These are phyloP conservation scores for Perdita meconis DNA, from an alignment of 2,888 invertebrate species.

Conservation along the genomic window DNA sequence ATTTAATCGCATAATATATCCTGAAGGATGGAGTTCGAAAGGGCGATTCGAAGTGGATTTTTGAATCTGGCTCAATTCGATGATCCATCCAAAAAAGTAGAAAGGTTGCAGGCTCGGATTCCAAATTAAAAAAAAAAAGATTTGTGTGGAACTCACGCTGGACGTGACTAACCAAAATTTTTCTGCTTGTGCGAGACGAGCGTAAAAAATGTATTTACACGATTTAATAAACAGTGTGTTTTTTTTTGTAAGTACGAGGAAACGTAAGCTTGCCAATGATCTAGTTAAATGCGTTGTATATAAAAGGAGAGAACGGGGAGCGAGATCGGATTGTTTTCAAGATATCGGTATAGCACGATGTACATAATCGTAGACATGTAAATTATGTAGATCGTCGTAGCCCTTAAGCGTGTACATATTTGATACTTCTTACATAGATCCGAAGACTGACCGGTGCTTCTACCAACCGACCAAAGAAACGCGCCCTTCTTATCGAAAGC, in stretches of 20 bases:
- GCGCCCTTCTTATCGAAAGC: slow-evolving; percentile 58
- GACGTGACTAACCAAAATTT: slow-evolving; percentile 62
- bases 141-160: slow-evolving; percentile 68
- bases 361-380: slow-evolving; percentile 71
- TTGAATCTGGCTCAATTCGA: neutral
- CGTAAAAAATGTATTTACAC: neutral
- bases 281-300: slow-evolving; percentile 19
- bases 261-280: slow-evolving; percentile 2
- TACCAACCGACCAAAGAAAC: slow-evolving; percentile 83
- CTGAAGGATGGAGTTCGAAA: neutral
- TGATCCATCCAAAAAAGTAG: neutral
- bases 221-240: slow-evolving; percentile 12
- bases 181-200: neutral
- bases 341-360: slow-evolving; percentile 54
- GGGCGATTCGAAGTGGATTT: neutral
- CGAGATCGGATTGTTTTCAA: slow-evolving; percentile 43
- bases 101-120: neutral
- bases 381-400: slow-evolving; percentile 52
- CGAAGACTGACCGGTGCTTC: slow-evolving; percentile 83
- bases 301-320: neutral
- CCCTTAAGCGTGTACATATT: slow-evolving; percentile 65
- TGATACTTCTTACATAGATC: slow-evolving; percentile 76
- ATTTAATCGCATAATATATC: neutral
- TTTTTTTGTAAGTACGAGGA: slow-evolving; percentile 18
- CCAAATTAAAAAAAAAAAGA: neutral